Conservation (phyloP, 2,888 invertebrate species). For the Eupithecia tripunctaria region DNA sequence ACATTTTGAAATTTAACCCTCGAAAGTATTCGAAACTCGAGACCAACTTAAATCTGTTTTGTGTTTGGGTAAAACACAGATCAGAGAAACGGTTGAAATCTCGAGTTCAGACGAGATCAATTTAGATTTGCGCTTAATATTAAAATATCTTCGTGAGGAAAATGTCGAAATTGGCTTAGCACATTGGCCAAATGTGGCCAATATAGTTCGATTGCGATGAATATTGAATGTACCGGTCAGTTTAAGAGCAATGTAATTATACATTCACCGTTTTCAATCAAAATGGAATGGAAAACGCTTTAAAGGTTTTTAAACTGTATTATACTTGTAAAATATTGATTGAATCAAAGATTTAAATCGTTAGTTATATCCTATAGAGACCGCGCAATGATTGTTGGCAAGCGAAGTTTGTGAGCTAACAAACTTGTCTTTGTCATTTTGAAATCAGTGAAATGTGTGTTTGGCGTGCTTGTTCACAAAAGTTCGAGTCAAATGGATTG, state of each 20-base stretch:
- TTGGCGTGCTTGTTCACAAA: too few relatives aligned
- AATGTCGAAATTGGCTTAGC: background rate
- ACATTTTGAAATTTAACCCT: background rate
- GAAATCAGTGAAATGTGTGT: too few relatives aligned
- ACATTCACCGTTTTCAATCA: background rate
- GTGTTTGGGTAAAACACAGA: background rate
- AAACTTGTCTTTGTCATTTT: too few relatives aligned
- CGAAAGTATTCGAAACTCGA: background rate
- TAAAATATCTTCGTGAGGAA: background rate
- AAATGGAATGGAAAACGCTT: background rate
- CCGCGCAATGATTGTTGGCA: too few relatives aligned
- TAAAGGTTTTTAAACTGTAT: background rate
- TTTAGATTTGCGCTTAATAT: background rate
- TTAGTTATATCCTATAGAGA: too few relatives aligned
- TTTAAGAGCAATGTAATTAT: background rate
- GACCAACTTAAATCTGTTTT: background rate
- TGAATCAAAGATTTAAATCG: too few relatives aligned
- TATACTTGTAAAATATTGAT: too few relatives aligned
- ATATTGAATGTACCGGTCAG: background rate
- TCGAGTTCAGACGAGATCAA: background rate
- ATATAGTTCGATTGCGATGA: background rate
- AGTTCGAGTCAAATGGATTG: too few relatives aligned
- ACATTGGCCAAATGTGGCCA: background rate
- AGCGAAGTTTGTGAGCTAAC: too few relatives aligned
- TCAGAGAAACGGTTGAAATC: background rate